Base-by-base conservation (phyloP, 2,113 vertebrate species). In the Thinocorus orbignyianus region DNA sequence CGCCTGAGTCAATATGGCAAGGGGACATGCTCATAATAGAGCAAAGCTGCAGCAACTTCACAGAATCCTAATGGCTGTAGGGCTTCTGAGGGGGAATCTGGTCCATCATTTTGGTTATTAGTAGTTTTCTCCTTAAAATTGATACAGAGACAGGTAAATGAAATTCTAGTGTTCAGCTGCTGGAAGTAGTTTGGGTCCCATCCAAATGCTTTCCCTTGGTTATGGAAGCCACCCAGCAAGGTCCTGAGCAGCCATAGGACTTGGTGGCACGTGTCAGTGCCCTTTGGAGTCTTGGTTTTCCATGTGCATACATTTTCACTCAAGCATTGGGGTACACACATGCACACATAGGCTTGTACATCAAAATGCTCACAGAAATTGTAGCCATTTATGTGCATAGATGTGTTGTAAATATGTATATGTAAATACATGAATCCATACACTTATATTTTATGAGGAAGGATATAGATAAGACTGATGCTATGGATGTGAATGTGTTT, bases 331-430 rank as follows among this genome's bases (percentile, higher is more conserved):
- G 33, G 8, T 42, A 24, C 25, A 6, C 23, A 10, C 30, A 2
- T 10, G 22, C 41, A 20, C 7, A 3, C 8, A 18, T 51, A 20
- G 48, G 25, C 35, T 73, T n/a, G 1, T 46, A 13, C 37, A 37
- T 57, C 42, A 1, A 86, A 8, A 54, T 58, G 30, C 28, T 42
- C 14, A 7, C 41, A 44, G 9, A 25, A 54, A 44, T 55, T 44
- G 8, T 2, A 33, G 44, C 11, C 17, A 16, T 57, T 25, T 10
- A 24, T 10, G 22, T 65, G 72, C 44, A 11, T 17, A 22, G 16
- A 1, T 2, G 0, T 24, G 13, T 33, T 64, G 11, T 22, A 55
- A 81, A 78, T 11, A 10, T 0, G 0, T 18, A 25, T 4, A 2
- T 83, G n/a, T 78, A 44, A 58, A 22, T 15, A n/a, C 10, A 49